Conservation (phyloP, 2,113 vertebrate genomes). For the Centropristis striata region DNA sequence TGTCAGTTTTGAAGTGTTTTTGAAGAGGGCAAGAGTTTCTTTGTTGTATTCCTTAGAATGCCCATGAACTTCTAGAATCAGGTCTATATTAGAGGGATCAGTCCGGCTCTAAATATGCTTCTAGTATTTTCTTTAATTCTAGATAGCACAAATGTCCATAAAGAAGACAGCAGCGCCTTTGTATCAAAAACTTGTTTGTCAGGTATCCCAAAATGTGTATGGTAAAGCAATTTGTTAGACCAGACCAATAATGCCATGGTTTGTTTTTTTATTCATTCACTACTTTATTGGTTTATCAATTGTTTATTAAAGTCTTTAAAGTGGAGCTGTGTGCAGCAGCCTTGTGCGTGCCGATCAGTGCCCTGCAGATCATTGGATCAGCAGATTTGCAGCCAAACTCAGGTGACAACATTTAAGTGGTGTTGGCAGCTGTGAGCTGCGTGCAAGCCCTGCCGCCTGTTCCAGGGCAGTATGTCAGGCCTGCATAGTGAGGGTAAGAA, state of each 20-base stretch:
- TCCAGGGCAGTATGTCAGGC: constrained; percentile 67
- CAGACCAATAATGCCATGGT: background rate
- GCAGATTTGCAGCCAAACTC: constrained; percentile 57
- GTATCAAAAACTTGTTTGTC: background rate
- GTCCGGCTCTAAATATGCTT: background rate
- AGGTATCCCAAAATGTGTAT: background rate
- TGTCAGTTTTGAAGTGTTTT: constrained; percentile 61
- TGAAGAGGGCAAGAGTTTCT: constrained; percentile 33
- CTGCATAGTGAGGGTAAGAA: constrained; percentile 32
- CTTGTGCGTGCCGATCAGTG: constrained; percentile 20
- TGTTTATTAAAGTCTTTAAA: background rate
- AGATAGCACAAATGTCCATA: background rate
- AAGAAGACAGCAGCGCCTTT: background rate
- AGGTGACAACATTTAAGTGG: constrained; percentile 56
- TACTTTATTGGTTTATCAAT: background rate
- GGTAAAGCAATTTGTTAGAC: background rate
- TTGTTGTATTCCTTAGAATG: constrained; percentile 13
- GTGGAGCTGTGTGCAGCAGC: background rate
- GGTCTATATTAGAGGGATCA: background rate
- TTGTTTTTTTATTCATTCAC: constrained; percentile 16
- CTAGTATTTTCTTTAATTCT: background rate
- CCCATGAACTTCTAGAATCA: constrained; percentile 9
- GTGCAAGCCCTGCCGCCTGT: constrained; percentile 26
- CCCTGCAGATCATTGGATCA: constrained; percentile 57
- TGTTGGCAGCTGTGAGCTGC: constrained; percentile 59